Evolutionary conservation across 2,797 vertebrate genomes (phyloP).

Genomic region (Gadopsis marmoratus): DNA sequence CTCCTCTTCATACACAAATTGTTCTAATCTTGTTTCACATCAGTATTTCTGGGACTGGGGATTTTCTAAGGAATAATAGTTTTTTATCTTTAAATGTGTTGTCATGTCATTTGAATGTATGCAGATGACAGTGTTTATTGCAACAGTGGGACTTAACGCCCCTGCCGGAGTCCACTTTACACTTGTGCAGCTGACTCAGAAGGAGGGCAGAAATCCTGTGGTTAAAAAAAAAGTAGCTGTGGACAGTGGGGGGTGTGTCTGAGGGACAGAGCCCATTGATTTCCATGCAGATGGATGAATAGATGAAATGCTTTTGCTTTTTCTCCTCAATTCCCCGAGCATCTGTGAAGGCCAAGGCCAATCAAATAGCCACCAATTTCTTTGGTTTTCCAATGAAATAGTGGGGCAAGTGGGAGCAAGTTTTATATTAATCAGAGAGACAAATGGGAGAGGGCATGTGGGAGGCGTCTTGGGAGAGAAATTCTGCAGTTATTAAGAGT

Average conservation of each 20-base stretch:
- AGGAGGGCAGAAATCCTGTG: constrained; percentile 41
- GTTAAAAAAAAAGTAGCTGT: constrained; percentile 33
- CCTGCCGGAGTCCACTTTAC: constrained; percentile 41
- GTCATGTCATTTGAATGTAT: constrained; percentile 40
- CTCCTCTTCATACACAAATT: constrained; percentile 15
- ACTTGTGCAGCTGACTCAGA: constrained; percentile 56
- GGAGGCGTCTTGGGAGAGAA: constrained; percentile 60
- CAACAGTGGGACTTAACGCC: constrained; percentile 36
- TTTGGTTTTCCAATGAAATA: constrained; percentile 69
- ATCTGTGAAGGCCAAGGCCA: constrained; percentile 69
- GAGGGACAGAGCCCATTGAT: constrained; percentile 76
- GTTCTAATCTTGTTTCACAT: constrained; percentile 43
- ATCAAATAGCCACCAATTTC: constrained; percentile 80
- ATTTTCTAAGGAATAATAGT: constrained; percentile 39
- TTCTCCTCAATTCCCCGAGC: constrained; percentile 68
- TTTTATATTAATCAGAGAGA: constrained; percentile 79
- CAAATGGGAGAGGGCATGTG: constrained; percentile 68
- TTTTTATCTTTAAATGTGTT: constrained; percentile 44
- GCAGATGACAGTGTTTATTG: constrained; percentile 57
- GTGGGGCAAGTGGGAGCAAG: constrained; percentile 65
- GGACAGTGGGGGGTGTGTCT: constrained; percentile 60
- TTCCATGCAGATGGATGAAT: constrained; percentile 79
- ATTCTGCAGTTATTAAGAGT: constrained; percentile 55
- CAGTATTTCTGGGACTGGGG: constrained; percentile 16
- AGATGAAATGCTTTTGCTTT: constrained; percentile 75